Conservation (phyloP, 1,140 invertebrate species). For the Bombus consobrinus region DNA sequence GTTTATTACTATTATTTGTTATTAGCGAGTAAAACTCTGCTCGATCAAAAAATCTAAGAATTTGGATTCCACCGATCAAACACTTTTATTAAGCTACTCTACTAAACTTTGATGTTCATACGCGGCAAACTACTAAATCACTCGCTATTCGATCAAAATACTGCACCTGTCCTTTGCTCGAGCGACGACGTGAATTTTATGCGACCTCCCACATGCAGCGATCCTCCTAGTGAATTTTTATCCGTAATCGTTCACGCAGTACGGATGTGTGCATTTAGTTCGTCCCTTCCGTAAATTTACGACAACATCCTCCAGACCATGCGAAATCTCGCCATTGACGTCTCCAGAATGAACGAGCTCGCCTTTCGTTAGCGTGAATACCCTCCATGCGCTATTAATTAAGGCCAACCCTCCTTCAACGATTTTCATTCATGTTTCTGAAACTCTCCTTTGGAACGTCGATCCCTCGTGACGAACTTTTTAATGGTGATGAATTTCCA, state of each 20-base stretch:
- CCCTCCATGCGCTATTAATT: not conserved
- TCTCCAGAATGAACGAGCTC: not conserved
- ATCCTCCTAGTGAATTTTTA: constrained; percentile 45
- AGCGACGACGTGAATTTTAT: constrained; percentile 53
- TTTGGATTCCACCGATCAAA: not conserved
- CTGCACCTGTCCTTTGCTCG: too few species aligned
- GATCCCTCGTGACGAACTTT: not conserved
- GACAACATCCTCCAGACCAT: not conserved
- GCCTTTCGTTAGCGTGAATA: not conserved
- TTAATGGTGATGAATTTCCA: not conserved
- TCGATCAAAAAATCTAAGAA: too few species aligned
- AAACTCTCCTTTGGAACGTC: not conserved
- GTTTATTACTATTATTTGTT: too few species aligned
- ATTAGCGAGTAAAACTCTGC: too few species aligned
- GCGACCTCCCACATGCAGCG: constrained; percentile 24
- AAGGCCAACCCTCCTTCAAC: not conserved
- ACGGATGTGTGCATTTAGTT: constrained; percentile 44
- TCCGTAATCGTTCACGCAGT: constrained; percentile 51
- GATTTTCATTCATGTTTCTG: not conserved
- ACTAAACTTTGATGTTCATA: too few species aligned
- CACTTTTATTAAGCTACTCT: too few species aligned
- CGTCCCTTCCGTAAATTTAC: constrained; percentile 42
- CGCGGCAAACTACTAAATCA: too few species aligned
- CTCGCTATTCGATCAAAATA: too few species aligned
- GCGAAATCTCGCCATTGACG: not conserved